Conservation (phyloP, 2,113 vertebrate genomes). For the Sterrhoptilus dennistouni region DNA sequence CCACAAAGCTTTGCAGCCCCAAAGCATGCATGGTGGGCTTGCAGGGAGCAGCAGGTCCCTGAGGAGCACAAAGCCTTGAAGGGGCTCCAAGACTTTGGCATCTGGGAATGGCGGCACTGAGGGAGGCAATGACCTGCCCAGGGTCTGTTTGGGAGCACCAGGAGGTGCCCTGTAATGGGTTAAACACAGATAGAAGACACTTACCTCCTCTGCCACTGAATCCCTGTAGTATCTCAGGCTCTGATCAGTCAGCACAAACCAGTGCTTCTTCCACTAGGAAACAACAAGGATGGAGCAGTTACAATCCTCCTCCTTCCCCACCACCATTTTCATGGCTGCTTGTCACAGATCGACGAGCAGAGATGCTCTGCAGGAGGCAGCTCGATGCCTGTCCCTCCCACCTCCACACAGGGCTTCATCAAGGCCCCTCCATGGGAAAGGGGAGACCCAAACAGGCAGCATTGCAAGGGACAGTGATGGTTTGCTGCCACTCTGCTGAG, state of each 20-base stretch:
- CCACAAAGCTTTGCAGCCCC: not conserved
- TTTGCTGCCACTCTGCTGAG: not conserved
- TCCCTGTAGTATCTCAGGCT: constrained; percentile 93
- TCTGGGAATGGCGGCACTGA: not conserved
- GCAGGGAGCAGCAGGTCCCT: not conserved
- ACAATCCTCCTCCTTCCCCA: not conserved
- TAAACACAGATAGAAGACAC: not conserved
- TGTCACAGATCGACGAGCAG: fast-evolving
- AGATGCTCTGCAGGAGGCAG: fast-evolving
- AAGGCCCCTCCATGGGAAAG: not conserved
- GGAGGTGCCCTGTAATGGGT: not conserved
- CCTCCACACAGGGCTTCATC: fast-evolving
- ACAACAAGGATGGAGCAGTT: not conserved
- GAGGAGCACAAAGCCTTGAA: not conserved
- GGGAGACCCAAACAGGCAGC: not conserved
- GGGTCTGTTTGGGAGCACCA: not conserved
- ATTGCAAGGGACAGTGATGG: not conserved
- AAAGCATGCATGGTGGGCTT: fast-evolving
- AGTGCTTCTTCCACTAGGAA: constrained; percentile 97
- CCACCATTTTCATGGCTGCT: fast-evolving
- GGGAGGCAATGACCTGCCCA: not conserved
- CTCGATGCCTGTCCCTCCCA: not conserved
- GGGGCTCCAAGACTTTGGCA: not conserved
- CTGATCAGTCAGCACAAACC: constrained; percentile 97
- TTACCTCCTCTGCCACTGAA: constrained; percentile 94